These are phyloP conservation scores for Caranx melampygus DNA, from an alignment of 2,113 vertebrate genomes.

Conservation along the genomic window DNA sequence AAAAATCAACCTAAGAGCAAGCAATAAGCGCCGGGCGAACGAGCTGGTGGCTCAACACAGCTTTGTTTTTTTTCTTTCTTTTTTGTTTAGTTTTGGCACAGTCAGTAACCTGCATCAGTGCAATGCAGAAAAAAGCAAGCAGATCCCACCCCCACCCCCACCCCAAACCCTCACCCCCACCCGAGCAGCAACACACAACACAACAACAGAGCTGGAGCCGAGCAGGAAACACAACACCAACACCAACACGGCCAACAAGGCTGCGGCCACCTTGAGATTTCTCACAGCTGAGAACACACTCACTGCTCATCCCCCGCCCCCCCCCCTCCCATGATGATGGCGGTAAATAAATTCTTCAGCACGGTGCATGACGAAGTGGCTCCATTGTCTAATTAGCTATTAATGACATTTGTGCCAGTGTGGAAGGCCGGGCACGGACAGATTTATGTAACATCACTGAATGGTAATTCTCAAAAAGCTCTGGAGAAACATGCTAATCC, in stretches of 20 bases:
- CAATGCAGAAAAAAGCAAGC: conserved; percentile 48
- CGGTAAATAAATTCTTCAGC: conserved; percentile 48
- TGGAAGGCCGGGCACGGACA: conserved; percentile 36
- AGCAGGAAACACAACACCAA: conserved; percentile 1
- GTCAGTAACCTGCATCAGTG: conserved; percentile 50
- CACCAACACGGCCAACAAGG: not conserved
- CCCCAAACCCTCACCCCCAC: too few species aligned
- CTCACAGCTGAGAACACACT: conserved; percentile 6
- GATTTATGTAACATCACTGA: conserved; percentile 55
- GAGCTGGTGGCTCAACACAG: conserved; percentile 39
- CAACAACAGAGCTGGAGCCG: not conserved
- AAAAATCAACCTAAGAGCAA: conserved; percentile 24
- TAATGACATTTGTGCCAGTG: conserved; percentile 60
- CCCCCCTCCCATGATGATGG: not conserved
- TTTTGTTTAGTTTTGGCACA: conserved; percentile 34
- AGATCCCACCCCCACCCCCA: conserved; percentile 13
- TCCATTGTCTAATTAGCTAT: conserved; percentile 64
- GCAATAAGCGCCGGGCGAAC: conserved; percentile 21
- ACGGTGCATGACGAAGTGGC: not conserved
- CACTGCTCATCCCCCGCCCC: not conserved
- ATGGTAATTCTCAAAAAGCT: conserved; percentile 61
- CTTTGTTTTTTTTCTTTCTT: conserved; percentile 27
- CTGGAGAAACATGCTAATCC: conserved; percentile 62
- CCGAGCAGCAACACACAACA: conserved; percentile 56
- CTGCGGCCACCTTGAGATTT: not conserved